Evolutionary conservation across 2,888 invertebrate species (phyloP).

Genomic region (Agriotes lineatus): DNA sequence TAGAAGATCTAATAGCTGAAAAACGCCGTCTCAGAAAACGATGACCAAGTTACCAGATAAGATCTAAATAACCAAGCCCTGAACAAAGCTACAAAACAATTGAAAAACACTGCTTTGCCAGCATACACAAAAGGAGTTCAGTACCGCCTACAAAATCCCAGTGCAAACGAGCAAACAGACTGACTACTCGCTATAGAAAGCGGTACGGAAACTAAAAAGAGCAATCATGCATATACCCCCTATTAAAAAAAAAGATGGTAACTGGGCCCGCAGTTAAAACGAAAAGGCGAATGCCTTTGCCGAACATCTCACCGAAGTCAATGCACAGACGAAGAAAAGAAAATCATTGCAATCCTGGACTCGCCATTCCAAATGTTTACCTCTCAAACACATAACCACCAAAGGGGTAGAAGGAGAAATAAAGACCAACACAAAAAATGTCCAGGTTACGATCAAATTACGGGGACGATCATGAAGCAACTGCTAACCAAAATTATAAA

Average conservation of each 20-base stretch:
- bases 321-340: background rate
- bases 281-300: slow-evolving; percentile 22
- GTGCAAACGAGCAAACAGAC: slow-evolving; percentile 19
- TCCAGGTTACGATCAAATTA: slow-evolving; percentile 15
- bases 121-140: slow-evolving; percentile 29
- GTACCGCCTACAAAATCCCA: slow-evolving; percentile 19
- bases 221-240: slow-evolving; percentile 28
- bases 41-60: background rate
- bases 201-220: slow-evolving; percentile 43
- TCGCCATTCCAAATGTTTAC: background rate
- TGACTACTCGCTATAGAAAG: slow-evolving; percentile 51
- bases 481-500: slow-evolving; percentile 8
- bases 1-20: slow-evolving; percentile 2
- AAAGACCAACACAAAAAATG: slow-evolving; percentile 14
- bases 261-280: slow-evolving; percentile 19
- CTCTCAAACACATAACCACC: no score
- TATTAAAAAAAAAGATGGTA: slow-evolving; percentile 21
- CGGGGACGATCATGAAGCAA: slow-evolving; percentile 1
- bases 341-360: background rate
- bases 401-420: slow-evolving; percentile 9
- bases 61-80: background rate
- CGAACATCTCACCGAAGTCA: slow-evolving; percentile 7
- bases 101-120: slow-evolving; percentile 27
- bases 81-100: slow-evolving; percentile 5
- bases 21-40: slow-evolving; percentile 5